A percentile compares a stretch with the other conserved stretches of the same genome.
Evolutionary conservation across 1,140 invertebrate genomes (phyloP).

Genomic region (Heterodera schachtii): DNA sequence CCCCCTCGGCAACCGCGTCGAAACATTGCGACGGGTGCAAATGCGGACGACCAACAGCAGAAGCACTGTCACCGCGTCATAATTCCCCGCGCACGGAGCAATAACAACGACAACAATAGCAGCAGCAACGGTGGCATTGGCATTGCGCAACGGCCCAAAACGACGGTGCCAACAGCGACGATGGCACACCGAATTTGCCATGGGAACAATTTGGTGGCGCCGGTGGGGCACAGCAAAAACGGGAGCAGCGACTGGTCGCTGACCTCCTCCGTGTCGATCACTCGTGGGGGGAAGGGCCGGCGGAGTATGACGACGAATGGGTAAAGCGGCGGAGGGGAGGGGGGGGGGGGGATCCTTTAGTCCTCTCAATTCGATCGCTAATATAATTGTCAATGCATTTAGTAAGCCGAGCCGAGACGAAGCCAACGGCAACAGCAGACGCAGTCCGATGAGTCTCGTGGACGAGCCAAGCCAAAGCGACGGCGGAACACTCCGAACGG

Average conservation of each 20-base stretch:
- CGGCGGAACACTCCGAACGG: not conserved
- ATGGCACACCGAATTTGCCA: constrained; percentile 16
- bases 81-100: not conserved
- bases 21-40: not conserved
- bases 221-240: constrained; percentile 16
- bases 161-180: not conserved
- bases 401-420: not conserved
- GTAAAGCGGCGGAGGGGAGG: not conserved
- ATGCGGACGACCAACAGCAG: not conserved
- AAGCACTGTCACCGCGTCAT: not conserved
- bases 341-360: no score
- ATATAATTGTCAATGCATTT: not conserved
- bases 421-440: not conserved
- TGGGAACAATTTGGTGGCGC: constrained; percentile 21
- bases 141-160: not conserved
- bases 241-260: not conserved
- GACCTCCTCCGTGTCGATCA: not conserved
- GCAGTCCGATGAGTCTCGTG: not conserved
- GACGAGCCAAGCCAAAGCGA: not conserved
- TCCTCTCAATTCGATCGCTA: no score
- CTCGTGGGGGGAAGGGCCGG: not conserved
- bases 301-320: not conserved
- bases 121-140: no score
- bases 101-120: no score
- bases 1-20: constrained; percentile 17